Conservation (phyloP, 2,113 vertebrate species). For the Scomber colias region DNA sequence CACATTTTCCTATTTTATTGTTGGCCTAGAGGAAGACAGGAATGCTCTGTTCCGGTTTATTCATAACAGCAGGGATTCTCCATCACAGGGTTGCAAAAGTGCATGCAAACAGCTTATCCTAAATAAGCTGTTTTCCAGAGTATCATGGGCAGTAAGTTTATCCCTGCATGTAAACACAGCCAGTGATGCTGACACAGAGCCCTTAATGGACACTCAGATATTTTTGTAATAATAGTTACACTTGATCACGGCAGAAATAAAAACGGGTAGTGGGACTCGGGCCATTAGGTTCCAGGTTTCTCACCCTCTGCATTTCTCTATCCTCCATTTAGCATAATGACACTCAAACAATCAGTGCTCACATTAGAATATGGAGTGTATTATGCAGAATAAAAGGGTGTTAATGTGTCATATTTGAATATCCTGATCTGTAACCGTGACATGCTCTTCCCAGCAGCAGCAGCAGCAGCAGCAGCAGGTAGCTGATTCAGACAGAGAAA, state of each 20-base stretch:
- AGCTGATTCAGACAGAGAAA: conserved; percentile 46
- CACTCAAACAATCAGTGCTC: conserved; percentile 68
- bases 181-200: conserved; percentile 8
- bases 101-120: conserved; percentile 18
- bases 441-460: conserved; percentile 31
- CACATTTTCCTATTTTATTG: conserved; percentile 47
- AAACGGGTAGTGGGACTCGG: conserved; percentile 51
- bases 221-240: conserved; percentile 65
- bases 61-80: conserved; percentile 28
- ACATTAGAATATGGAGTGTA: conserved; percentile 65
- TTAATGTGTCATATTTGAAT: conserved; percentile 71
- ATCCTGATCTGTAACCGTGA: conserved; percentile 61
- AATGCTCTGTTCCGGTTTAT: conserved; percentile 34
- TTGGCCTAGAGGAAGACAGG: conserved; percentile 13
- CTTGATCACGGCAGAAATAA: conserved; percentile 67
- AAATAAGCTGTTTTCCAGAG: conserved; percentile 42
- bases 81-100: conserved; percentile 13
- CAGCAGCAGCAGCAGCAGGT: conserved; percentile 45
- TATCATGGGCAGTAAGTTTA: conserved; percentile 11
- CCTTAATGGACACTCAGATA: conserved; percentile 58
- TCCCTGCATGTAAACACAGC: conserved; percentile 54
- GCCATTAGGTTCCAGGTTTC: conserved; percentile 70
- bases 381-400: conserved; percentile 73
- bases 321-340: conserved; percentile 78
- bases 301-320: conserved; percentile 63